Percentiles rank a stretch among this genome's conserved stretches.
Evolutionary conservation across 2,888 invertebrate genomes (phyloP).

Genomic region (Papilio protenor): DNA sequence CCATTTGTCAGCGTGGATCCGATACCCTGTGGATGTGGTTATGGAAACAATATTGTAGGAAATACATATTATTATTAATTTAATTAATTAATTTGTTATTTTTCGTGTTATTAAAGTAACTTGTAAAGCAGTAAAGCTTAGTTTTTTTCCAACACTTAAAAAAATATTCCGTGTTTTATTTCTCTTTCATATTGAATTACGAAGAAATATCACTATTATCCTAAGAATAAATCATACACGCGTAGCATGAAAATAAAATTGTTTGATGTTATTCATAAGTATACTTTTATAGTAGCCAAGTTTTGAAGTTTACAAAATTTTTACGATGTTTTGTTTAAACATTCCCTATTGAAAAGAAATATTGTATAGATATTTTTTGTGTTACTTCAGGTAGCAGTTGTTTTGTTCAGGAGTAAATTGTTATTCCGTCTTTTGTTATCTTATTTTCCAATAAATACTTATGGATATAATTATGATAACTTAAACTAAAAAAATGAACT

Average conservation of each 20-base stretch:
- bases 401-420: no score
- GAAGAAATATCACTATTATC: not conserved
- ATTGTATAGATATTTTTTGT: not conserved
- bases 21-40: constrained; percentile 47
- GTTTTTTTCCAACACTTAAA: not conserved
- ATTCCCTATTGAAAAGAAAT: not conserved
- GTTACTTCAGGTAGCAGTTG: not conserved
- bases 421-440: no score
- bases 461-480: no score
- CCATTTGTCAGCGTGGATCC: constrained; percentile 62
- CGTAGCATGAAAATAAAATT: not conserved
- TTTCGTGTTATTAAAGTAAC: constrained; percentile 1
- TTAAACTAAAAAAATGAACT: no score
- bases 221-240: not conserved
- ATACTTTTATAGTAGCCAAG: not conserved
- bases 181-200: not conserved
- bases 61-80: constrained; percentile 51
- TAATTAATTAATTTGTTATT: constrained; percentile 41
- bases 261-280: not conserved
- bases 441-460: no score
- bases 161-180: not conserved
- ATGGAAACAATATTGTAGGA: constrained; percentile 45
- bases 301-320: not conserved
- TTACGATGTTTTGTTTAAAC: not conserved
- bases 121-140: not conserved